Evolutionary conservation across 2,113 vertebrate genomes (phyloP).

Genomic region (Opisthocomus hoazin): DNA sequence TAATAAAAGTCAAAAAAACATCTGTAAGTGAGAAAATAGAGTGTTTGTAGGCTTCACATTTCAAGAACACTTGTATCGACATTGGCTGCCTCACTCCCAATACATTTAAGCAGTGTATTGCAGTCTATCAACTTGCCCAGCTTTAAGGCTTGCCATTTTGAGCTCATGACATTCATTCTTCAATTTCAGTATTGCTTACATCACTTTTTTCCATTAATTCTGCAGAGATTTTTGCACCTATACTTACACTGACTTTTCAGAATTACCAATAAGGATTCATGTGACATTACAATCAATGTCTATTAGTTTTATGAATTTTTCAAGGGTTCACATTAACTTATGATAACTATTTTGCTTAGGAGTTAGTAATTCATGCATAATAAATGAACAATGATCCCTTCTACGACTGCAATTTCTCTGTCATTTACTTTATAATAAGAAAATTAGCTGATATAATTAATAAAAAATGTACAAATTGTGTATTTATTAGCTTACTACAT

Average conservation of each 20-base stretch:
- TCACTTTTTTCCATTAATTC: slow-evolving; percentile 34
- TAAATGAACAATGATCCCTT: background rate
- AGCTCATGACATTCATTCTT: slow-evolving; percentile 19
- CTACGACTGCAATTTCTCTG: slow-evolving; percentile 12
- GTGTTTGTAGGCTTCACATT: slow-evolving; percentile 1
- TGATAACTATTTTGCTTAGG: slow-evolving; percentile 33
- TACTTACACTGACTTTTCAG: slow-evolving; percentile 35
- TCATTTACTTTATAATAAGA: slow-evolving; percentile 28
- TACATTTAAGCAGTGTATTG: background rate
- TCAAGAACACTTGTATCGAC: slow-evolving; percentile 12
- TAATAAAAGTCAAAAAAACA: slow-evolving; percentile 32
- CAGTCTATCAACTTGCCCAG: background rate
- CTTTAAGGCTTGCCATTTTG: slow-evolving; percentile 5
- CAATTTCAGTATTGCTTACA: background rate
- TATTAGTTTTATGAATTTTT: slow-evolving; percentile 50
- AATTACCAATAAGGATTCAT: slow-evolving; percentile 35
- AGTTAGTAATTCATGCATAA: slow-evolving; percentile 18
- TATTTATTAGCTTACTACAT: background rate
- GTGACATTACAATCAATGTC: slow-evolving; percentile 12
- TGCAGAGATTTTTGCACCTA: slow-evolving; percentile 23
- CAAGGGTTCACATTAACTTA: slow-evolving; percentile 1
- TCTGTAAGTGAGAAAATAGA: slow-evolving; percentile 41
- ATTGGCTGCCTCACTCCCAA: background rate
- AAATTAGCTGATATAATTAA: slow-evolving; percentile 31
- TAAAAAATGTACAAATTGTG: background rate